Base-by-base conservation (phyloP, 2,888 invertebrate genomes). In the Malthinus flaveolus region DNA sequence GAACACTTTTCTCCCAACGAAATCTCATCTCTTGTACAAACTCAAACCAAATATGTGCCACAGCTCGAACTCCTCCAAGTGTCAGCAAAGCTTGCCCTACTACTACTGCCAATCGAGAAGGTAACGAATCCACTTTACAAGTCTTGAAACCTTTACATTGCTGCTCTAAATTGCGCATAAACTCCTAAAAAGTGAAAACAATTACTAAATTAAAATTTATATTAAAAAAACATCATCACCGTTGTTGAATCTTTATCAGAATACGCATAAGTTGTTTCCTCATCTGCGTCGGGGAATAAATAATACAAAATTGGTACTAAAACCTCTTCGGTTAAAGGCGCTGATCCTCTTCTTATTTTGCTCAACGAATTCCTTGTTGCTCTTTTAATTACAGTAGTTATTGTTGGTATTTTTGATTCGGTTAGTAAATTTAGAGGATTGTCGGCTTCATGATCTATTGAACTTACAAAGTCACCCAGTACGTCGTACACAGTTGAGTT, bases 41-140 rank as follows among this genome's bases (percentile, higher is more conserved):
- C 75, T 96, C 95, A 70, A 93, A 91, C 97, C 97, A 98, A 9
- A 97, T 76, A 73, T 97, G 95, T 0, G 93, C 92, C 52, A 95
- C 82, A 48, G 90, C 88, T 45, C 79, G 78, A 0, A 87, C 82
- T 4, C 93, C 87, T 1, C 93, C 93, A 12, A 91, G 86, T 35
- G 87, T 88, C 63, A 89, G 86, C 49, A 88, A 82, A 44, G 90
- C 84, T 56, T 90, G 88, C 12, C 88, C 88, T 64, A 90, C 83
- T 31, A 90, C 83, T 23, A 92, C 83, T 0, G 92, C 87, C 23
- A 97, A 77, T 37, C 95, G 85, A 87, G 92, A 91, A 0, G 91
- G 87, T 37, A 97, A 80, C 1, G 93, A 89, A 68, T 90, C 90
- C 1, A 84, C 79, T 1, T 87, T 86, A 42, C 93, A 91, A 0